A percentile compares a stretch with the other conserved stretches of the same genome.
phyloP scores from a whole-genome alignment of 2,113 vertebrate species.

The Hemibagrus wyckioides region DNA sequence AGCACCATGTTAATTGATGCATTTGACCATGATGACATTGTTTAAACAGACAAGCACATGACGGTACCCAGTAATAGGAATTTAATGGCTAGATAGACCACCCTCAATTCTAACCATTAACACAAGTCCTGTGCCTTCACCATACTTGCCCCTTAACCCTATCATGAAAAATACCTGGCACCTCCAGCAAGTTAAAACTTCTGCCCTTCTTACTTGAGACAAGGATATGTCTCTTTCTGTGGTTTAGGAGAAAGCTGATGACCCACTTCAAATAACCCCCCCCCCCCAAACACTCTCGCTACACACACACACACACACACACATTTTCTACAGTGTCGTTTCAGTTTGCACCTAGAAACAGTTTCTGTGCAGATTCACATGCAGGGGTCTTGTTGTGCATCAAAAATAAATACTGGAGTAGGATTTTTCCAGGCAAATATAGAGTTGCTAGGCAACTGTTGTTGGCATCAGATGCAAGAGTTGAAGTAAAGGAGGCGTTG shows the following conservation, averaged over 20 bases:
- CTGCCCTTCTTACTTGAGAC: background rate
- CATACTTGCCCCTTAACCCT: background rate
- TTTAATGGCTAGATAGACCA: background rate
- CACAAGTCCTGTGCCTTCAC: background rate
- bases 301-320: background rate
- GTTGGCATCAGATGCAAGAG: constrained; percentile 63
- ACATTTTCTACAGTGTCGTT: background rate
- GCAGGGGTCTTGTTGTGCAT: constrained; percentile 30
- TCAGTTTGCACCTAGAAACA: constrained; percentile 1
- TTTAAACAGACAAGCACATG: background rate
- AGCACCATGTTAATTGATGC: background rate
- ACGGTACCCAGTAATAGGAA: background rate
- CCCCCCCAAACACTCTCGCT: background rate
- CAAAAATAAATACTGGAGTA: constrained; percentile 44
- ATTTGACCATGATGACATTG: background rate
- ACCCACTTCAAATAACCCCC: background rate
- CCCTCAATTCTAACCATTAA: background rate
- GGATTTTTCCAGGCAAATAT: constrained; percentile 68
- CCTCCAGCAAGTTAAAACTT: background rate
- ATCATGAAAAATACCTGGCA: background rate
- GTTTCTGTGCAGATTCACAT: background rate
- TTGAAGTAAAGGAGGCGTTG: constrained; percentile 58
- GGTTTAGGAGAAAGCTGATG: background rate
- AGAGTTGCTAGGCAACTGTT: constrained; percentile 75
- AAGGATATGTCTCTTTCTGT: background rate